Evolutionary conservation across 2,113 vertebrate genomes (phyloP), one percentile per base, ranked within the genome.

Genomic region (Laterallus jamaicensis): DNA sequence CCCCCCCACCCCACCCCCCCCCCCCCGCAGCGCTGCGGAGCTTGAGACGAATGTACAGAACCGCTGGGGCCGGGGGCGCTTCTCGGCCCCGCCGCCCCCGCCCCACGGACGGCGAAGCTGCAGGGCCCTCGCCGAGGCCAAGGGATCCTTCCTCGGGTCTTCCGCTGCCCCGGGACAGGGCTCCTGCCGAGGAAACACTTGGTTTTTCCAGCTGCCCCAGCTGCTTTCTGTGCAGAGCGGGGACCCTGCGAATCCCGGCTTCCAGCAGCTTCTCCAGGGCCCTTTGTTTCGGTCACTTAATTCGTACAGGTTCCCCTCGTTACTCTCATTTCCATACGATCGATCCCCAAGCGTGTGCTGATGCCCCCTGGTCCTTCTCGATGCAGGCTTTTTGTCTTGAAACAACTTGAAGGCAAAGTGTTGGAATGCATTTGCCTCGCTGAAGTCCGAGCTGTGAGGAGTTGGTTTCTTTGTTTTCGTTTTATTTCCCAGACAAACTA

Each of bases 11-110:
- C 35, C 35, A 35, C 40, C 37, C 52, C 15, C 11, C 12, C 9
- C 29, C 10, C 29, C 10, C 15, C 37, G 15, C 62, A 11, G 62
- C 59, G 90, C 58, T 56, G 78, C 76, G 31, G 52, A 75, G 71
- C 11, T 60, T 16, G 95, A 89, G 50, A 91, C 71, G 95, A 97
- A 97, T 97, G 97, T 96, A 96, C 21, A 42, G 83, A 86, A 3
- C 47, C 10, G 19, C 64, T 17, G 50, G 44, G 67, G 8, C 26
- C 25, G 15, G 40, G 35, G 35, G 15, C 18, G 4, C 55, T 84
- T 15, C n/a, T 74, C 47, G 37, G n/a, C 32, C 32, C 32, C 26
- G 17, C 77, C 15, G 25, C 52, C 42, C 59, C 55, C 22, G 0
- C 37, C 31, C 50, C 54, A 10, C 18, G 59, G 77, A 56, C 69